Evolutionary conservation across 1,140 invertebrate genomes (phyloP), one percentile per base, ranked within the genome.

Genomic region (Mesaphorura yosii): DNA sequence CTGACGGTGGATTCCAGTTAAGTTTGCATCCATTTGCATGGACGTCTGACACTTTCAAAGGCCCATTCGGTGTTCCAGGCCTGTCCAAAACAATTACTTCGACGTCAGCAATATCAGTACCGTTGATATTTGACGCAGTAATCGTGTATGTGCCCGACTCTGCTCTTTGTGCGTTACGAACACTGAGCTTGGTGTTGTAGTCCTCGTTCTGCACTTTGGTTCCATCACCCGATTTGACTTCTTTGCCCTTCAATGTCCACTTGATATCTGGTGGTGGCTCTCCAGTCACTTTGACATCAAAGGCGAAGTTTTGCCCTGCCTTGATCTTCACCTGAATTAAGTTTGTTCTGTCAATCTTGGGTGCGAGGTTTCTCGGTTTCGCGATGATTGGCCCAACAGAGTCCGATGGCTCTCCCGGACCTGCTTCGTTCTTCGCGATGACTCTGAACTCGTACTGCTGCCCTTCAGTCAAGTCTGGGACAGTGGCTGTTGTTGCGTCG

Each of bases 101-200:
- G 0, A 97, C 86, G 52, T 86, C 83, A 14, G 88, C 92, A 19
- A 82, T 82, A 64, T 96, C 93, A 66, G 83, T 84, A 15, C 95
- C 95, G 64, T 89, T 94, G 25, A 77, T 72, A 67, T 99, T 99
- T 67, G 92, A 88, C 34, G 95, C 89, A 22, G 80, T 84, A 48
- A 98, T 76, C 5, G 83, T 88, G 66, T 96, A 98, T 44, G 80
- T 78, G 20, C 95, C 95, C 37, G 88, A 84, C 66, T 98, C 92
- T 0, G 77, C 76, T 42, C 95, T 72, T 2, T 83, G 86, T 0
- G 93, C 88, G 61, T 84, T 83, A 41, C 84, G 78, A 25, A 92
- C 86, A 60, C 76, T 81, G 29, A 98, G 66, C 65, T 91, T 88
- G 0, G 90, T 94, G 64, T 88, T 85, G 68, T 96, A 94, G 55